A percentile compares a stretch with the other conserved stretches of the same genome.
These are phyloP conservation scores for Apodemus agrarius DNA, from an alignment of 2,797 vertebrate genomes.

Conservation along the genomic window DNA sequence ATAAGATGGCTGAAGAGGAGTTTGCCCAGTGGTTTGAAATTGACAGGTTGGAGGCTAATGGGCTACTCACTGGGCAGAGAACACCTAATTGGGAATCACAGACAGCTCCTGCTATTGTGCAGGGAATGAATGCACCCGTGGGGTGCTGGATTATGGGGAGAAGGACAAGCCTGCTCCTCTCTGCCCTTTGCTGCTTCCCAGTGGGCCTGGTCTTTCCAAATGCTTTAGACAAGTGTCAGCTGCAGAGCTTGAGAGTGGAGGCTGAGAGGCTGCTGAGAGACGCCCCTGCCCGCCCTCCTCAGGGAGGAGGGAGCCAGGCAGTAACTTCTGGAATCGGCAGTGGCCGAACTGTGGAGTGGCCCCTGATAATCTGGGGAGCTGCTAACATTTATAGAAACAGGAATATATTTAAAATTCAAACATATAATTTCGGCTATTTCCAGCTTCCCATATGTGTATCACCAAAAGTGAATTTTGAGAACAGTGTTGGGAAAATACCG, in stretches of 20 bases:
- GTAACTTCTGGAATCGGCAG: conserved; percentile 67
- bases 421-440: conserved; percentile 81
- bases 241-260: conserved; percentile 26
- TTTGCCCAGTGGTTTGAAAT: conserved; percentile 13
- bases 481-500: conserved; percentile 79
- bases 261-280: conserved; percentile 19
- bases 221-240: conserved; percentile 44
- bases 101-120: neutral
- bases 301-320: conserved; percentile 2
- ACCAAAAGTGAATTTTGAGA: conserved; percentile 80
- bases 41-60: conserved; percentile 43
- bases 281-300: neutral
- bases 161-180: conserved; percentile 21
- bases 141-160: conserved; percentile 8
- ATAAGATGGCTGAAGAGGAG: neutral
- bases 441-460: conserved; percentile 79
- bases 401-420: conserved; percentile 82
- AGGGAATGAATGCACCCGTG: neutral
- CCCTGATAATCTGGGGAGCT: conserved; percentile 77
- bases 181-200: conserved; percentile 16
- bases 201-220: conserved; percentile 35
- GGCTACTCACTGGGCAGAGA: conserved; percentile 19
- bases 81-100: conserved; percentile 27
- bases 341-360: conserved; percentile 25
- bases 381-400: conserved; percentile 79